These are phyloP conservation scores for Hapalemur alaotrensis DNA, from an alignment of 2,797 vertebrate genomes.

Conservation along the genomic window DNA sequence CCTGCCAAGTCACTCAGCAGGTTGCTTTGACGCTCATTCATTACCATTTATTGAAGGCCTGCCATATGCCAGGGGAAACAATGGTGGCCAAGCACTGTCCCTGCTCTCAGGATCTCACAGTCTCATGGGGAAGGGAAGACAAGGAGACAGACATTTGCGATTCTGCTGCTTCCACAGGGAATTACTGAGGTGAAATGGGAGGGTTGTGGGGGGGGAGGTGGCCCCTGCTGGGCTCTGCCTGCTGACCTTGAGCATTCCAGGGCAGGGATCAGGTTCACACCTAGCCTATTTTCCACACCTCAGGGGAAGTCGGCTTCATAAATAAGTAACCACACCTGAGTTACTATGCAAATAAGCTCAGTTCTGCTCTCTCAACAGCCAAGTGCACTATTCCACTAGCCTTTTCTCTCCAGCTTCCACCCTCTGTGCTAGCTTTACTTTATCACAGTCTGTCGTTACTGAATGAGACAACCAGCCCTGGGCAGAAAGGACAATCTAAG, in stretches of 20 bases:
- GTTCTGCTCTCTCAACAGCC: background rate
- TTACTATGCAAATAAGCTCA: slow-evolving; percentile 21
- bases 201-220: background rate
- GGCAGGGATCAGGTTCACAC: slow-evolving; percentile 11
- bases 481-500: slow-evolving; percentile 5
- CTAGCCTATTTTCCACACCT: slow-evolving; percentile 57
- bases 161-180: background rate
- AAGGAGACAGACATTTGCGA: background rate
- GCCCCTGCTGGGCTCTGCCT: background rate
- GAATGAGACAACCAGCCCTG: background rate
- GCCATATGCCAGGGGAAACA: background rate
- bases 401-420: background rate
- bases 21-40: background rate
- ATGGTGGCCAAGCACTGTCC: background rate
- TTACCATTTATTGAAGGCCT: background rate
- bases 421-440: background rate
- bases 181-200: background rate
- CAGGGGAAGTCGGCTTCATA: slow-evolving; percentile 41
- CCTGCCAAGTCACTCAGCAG: background rate
- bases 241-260: background rate
- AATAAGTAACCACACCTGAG: slow-evolving; percentile 58
- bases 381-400: background rate
- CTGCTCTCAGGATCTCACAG: background rate
- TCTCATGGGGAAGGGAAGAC: background rate
- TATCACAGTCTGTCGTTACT: background rate